Evolutionary conservation across 2,113 vertebrate species (phyloP), one percentile per base, ranked within the genome.

Genomic region (Campylomormyrus numenius): DNA sequence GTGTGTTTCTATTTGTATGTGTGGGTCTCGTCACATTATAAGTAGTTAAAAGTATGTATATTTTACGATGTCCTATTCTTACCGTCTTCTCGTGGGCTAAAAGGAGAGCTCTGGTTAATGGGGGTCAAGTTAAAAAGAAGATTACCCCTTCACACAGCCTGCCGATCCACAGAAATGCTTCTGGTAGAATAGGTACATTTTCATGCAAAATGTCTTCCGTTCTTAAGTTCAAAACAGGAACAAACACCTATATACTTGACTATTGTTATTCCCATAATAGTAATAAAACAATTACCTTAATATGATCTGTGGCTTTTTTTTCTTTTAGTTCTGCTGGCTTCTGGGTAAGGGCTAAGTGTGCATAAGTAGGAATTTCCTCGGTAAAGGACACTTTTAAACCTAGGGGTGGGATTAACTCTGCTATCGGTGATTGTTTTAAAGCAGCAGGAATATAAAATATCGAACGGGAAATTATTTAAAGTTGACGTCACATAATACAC

Each of bases 181-280:
- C 53, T 87, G 77, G 85, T 48, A 85, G 50, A 35, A 88, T 89
- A 49, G 39, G 90, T 89, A 85, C 45, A 92, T 89, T 91, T 91
- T 89, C 91, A 84, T 50, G 90, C 58, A 2, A 93, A 91, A 93
- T 91, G 89, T 95, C 94, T 96, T 95, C 95, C 95, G 92, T 87
- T 91, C 88, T 91, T 93, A 92, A 91, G 92, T 90, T 92, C 53
- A 89, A 70, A 85, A 53, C 92, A 92, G 93, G 92, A 93, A 89
- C 91, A 92, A 92, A 92, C 91, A 90, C 90, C 92, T 87, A 91
- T 94, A 91, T 93, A 93, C 89, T 91, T 93, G 93, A 93, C 90
- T 94, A 92, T 92, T 94, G 94, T 93, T 89, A 93, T 91, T 92
- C 89, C 94, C 89, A 94, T 95, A 95, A 95, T 62, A 56, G 56